Evolutionary conservation across 2,113 vertebrate species (phyloP).

Genomic region (Bucco capensis): DNA sequence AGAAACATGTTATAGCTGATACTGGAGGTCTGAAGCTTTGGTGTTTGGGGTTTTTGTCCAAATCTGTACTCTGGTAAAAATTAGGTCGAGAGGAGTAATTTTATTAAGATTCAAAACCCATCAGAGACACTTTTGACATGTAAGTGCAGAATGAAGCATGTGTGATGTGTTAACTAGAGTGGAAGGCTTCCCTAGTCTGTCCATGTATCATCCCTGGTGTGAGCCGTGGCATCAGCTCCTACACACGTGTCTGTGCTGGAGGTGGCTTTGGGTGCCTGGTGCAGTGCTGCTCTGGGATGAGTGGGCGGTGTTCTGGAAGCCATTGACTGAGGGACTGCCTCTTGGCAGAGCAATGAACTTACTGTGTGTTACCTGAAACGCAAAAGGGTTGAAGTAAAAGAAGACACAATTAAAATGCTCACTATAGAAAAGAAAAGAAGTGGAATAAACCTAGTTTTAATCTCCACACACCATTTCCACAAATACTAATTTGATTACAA

Average conservation of each 20-base stretch:
- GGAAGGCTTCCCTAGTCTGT: not conserved
- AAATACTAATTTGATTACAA: not conserved
- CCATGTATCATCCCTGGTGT: too few relatives aligned
- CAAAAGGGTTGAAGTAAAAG: not conserved
- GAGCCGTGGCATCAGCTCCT: not conserved
- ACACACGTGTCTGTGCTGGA: rapidly evolving
- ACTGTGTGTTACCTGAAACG: not conserved
- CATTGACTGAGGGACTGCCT: not conserved
- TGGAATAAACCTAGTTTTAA: not conserved
- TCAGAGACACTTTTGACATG: not conserved
- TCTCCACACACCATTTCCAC: not conserved
- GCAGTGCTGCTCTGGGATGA: not conserved
- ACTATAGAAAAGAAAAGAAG: not conserved
- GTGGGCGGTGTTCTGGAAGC: not conserved
- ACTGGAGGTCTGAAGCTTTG: not conserved
- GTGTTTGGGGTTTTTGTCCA: not conserved
- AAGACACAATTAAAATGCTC: not conserved
- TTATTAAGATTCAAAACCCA: not conserved
- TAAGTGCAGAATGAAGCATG: not conserved
- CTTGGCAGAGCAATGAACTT: not conserved
- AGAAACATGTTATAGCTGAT: not conserved
- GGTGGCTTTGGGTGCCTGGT: not conserved
- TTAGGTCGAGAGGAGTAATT: not conserved
- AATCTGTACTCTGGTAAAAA: not conserved
- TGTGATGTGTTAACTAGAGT: not conserved